Conservation (phyloP, 2,113 vertebrate species). For the Eulacestoma nigropectus region DNA sequence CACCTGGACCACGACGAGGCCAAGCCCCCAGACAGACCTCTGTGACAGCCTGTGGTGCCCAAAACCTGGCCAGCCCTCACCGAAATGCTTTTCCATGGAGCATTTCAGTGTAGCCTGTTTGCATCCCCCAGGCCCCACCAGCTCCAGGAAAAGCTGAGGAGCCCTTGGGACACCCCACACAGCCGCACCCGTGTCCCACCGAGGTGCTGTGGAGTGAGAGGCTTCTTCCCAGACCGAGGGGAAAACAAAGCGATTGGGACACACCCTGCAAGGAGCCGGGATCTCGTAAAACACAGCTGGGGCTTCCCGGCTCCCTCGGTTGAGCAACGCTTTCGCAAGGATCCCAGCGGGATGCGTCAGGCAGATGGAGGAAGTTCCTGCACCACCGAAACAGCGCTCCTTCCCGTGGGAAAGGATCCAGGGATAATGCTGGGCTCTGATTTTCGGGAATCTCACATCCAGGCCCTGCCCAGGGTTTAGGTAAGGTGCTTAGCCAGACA, state of each 20-base stretch:
- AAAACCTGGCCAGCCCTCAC: neutral
- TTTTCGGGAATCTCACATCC: neutral
- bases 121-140: neutral
- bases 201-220: rapidly evolving
- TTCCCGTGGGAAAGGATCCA: slow-evolving; percentile 3
- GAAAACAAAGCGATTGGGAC: neutral
- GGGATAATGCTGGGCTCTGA: neutral
- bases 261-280: neutral
- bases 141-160: neutral
- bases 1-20: rapidly evolving
- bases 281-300: neutral
- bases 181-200: neutral
- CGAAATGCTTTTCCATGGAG: rapidly evolving
- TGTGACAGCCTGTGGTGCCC: neutral
- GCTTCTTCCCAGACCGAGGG: neutral
- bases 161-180: rapidly evolving
- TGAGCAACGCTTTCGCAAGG: slow-evolving; percentile 21
- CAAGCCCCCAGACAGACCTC: neutral
- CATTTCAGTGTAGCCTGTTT: rapidly evolving
- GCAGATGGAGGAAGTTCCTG: neutral
- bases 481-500: neutral
- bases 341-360: neutral
- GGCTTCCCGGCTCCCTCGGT: neutral
- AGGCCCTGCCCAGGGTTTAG: neutral
- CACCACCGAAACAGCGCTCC: neutral